Base-by-base conservation (phyloP, 2,797 vertebrate species). In the Lepilemur septentrionalis region DNA sequence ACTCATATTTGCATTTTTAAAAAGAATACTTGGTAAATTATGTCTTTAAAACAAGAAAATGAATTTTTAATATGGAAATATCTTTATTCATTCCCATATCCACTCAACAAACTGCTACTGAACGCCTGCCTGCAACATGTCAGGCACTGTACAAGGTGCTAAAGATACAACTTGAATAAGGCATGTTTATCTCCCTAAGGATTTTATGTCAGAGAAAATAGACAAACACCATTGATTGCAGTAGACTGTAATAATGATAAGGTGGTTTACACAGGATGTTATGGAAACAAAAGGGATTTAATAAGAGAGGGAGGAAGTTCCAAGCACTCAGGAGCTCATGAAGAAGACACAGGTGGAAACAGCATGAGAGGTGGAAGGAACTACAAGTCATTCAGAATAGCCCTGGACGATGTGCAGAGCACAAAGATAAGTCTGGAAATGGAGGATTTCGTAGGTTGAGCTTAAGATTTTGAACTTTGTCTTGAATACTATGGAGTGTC, bases 11-110 rank as follows among this genome's bases (percentile, higher is more conserved):
- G 4, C 57, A 82, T 81, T 85, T 81, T 75, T 72, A 91, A 85
- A 61, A 46, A 59, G 3, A 70, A 52, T 73, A 61, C 17, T 90
- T 90, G 65, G 32, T 85, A 90, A 96, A 70, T 25, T 48, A 48
- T 52, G 9, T 87, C 75, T 80, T 78, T 91, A 89, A 91, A 91
- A 73, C 18, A 92, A 63, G 6, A 92, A 76, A 87, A 59, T 81
- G 9, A 88, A 95, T 75, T 89, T 82, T 75, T 8, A 63, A 10
- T 79, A 12, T 57, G 69, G 32, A 95, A 93, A 88, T 92, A 61
- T 76, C 14, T 85, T 82, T 92, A 73, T 50, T 69, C 52, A 91
- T 30, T 52, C 35, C 83, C 28, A 70, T 23, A 32, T 38, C 89
- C 55, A 85, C 5, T 92, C 89, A 75, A 28, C 5, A 83, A 59